Base-by-base conservation (phyloP, 2,797 vertebrate genomes). In the Mionectes olivaceus region DNA sequence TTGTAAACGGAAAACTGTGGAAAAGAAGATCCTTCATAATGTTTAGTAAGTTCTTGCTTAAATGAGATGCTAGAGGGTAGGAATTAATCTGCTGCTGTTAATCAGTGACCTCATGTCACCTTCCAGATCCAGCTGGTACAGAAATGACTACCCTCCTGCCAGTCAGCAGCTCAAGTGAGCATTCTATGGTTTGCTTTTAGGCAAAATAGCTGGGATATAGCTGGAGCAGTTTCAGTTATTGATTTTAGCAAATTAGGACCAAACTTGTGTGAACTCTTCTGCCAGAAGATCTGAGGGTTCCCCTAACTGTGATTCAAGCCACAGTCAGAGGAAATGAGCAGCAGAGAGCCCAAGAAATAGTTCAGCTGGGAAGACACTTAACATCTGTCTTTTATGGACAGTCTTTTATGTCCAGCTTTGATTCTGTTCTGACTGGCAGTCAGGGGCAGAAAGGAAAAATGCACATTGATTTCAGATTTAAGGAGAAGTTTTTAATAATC, bases 21-120 rank as follows among this genome's bases (percentile, higher is more conserved):
- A 96, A 79, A 97, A 97, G 95, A 96, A 93, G 95, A 97, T 97
- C 57, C 97, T 97, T 79, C 93, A 95, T 50, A 83, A 95, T 7
- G 89, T 97, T 59, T 94, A 96, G 97, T 97, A 95, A 96, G 97
- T 96, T 61, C 63, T 88, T 73, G 22, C 47, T 59, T 86, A 74
- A 83, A 30, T 57, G 32, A 74, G 70, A 39, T 67, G 52, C 13
- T 2, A 2, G 69, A 68, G 87, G 47, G 63, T 69, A 84, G 65
- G 50, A 90, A 81, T 92, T 91, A 84, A 90, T 88, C 77, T 94
- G 44, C 59, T 93, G 56, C 77, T 86, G 52, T 63, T 86, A 81
- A 81, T 39, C 37, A 23, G 73, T 81, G 85, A 93, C 75, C 73
- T 90, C 3, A 9, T 46, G 65, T 83, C 74, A 91, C 63, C 46